Evolutionary conservation across 2,888 invertebrate genomes (phyloP).

Genomic region (Theretra japonica): DNA sequence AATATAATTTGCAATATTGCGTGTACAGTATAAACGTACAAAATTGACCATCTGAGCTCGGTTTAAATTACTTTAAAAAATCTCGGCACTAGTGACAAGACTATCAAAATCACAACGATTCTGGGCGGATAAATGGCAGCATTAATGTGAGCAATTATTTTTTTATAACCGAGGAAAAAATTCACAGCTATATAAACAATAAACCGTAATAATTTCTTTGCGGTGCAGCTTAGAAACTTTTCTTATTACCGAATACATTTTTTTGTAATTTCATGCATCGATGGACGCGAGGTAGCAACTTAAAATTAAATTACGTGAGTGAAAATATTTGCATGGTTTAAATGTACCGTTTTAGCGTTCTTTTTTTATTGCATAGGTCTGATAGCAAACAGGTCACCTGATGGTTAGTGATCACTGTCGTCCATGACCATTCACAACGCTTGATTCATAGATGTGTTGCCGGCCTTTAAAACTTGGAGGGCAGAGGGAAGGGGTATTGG

Average conservation of each 20-base stretch:
- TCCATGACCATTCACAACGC: no score
- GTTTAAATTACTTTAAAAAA: constrained; percentile 1
- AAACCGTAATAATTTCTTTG: constrained; percentile 50
- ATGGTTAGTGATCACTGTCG: no score
- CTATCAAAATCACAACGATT: not conserved
- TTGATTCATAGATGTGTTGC: no score
- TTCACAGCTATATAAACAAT: constrained; percentile 53
- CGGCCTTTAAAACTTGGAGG: no score
- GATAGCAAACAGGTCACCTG: no score
- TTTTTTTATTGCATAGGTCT: no score
- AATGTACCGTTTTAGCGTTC: not conserved
- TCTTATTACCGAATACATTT: constrained; percentile 39
- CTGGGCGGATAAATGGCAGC: not conserved
- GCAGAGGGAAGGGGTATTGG: no score
- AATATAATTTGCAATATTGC: constrained; percentile 14
- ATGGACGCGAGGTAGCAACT: constrained; percentile 51
- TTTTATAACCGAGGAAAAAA: constrained; percentile 42
- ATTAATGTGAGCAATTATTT: constrained; percentile 38
- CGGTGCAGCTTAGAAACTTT: constrained; percentile 58
- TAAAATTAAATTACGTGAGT: constrained; percentile 52
- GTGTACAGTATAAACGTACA: constrained; percentile 6
- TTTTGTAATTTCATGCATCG: constrained; percentile 58
- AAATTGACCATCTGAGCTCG: constrained; percentile 16
- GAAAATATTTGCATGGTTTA: constrained; percentile 33
- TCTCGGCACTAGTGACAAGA: constrained; percentile 6